These are phyloP conservation scores for Conus betulinus DNA, from an alignment of 1,140 invertebrate genomes.

Conservation along the genomic window DNA sequence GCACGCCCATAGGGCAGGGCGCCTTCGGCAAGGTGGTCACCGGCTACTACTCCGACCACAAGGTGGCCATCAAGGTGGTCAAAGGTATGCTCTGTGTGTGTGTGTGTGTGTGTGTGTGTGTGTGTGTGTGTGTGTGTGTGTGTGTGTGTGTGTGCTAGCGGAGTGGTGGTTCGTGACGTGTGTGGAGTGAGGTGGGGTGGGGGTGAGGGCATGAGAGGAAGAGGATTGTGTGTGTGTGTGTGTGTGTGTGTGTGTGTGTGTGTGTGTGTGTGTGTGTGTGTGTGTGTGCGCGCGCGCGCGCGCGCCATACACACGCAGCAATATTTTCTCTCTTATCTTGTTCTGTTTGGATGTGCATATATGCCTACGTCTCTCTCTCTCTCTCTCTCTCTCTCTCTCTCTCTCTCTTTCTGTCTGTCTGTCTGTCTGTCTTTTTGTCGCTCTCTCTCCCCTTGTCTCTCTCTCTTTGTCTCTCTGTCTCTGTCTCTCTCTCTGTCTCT, in stretches of 20 bases:
- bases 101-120: too few relatives aligned
- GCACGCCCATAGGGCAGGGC: conserved; percentile 94
- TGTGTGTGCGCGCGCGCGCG: too few relatives aligned
- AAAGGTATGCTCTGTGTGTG: conserved; percentile 60
- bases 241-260: neutral
- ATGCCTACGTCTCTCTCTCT: neutral
- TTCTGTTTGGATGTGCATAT: too few relatives aligned
- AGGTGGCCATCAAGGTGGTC: conserved; percentile 73
- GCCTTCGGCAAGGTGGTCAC: conserved; percentile 86
- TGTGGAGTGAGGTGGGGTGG: too few relatives aligned
- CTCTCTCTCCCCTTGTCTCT: neutral
- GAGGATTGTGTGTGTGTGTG: too few relatives aligned
- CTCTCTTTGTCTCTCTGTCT: neutral
- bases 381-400: neutral
- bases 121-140: too few relatives aligned
- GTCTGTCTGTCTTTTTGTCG: neutral
- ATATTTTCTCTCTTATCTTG: too few relatives aligned
- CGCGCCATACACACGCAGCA: too few relatives aligned
- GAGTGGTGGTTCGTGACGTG: too few relatives aligned
- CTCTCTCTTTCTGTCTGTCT: neutral
- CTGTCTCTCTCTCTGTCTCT: neutral
- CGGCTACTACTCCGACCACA: conserved; percentile 68
- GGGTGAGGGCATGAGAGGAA: too few relatives aligned
- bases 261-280: too few relatives aligned
- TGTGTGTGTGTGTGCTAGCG: too few relatives aligned